phyloP scores from a whole-genome alignment of 2,888 invertebrate species.

The Amorpha juglandis region DNA sequence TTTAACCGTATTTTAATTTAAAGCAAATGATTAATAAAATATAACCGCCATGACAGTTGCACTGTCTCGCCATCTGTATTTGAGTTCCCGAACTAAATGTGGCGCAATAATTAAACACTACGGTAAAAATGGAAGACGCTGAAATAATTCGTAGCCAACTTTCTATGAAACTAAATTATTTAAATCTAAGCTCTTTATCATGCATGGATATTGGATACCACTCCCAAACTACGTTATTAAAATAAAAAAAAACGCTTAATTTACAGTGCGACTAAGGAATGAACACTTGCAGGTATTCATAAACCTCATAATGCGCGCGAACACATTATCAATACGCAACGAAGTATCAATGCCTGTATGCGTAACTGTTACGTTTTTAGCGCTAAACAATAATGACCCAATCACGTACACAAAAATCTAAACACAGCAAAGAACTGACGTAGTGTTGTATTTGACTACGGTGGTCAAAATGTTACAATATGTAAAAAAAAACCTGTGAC shows the following conservation, averaged over 20 bases:
- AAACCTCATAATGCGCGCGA: too few species aligned
- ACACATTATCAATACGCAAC: too few species aligned
- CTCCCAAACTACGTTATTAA: constrained; percentile 29
- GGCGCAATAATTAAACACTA: constrained; percentile 44
- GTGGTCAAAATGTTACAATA: not conserved
- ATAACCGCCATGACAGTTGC: constrained; percentile 25
- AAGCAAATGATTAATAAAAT: constrained; percentile 34
- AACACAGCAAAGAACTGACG: too few species aligned
- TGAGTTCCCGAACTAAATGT: constrained; percentile 31
- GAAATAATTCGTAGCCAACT: constrained; percentile 84
- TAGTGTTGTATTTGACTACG: too few species aligned
- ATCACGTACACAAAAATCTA: too few species aligned
- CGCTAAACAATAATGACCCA: too few species aligned
- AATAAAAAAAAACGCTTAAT: constrained; percentile 26
- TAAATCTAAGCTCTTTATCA: constrained; percentile 63
- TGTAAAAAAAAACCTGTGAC: not conserved
- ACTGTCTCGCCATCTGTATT: constrained; percentile 29
- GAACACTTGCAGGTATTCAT: not conserved
- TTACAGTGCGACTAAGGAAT: constrained; percentile 27
- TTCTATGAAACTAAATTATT: constrained; percentile 64
- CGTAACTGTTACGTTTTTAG: too few species aligned
- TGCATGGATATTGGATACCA: constrained; percentile 52
- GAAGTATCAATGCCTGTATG: too few species aligned
- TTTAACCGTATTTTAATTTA: not conserved
- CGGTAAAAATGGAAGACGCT: constrained; percentile 77